A percentile compares a stretch with the other conserved stretches of the same genome.
Evolutionary conservation across 2,888 invertebrate genomes (phyloP).

Genomic region (Loripinus fragilis): DNA sequence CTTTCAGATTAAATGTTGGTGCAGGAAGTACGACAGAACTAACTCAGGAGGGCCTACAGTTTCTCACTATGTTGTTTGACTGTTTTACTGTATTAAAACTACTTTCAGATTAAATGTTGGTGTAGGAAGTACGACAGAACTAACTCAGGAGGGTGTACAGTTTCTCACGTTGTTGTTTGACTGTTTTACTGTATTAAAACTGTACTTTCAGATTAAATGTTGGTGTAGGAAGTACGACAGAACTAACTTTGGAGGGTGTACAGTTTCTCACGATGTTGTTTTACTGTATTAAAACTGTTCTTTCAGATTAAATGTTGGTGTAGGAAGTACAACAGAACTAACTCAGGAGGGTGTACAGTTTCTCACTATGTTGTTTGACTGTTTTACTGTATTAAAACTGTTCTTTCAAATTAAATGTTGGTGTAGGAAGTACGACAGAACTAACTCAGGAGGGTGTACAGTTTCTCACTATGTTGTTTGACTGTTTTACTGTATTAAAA

Average conservation of each 20-base stretch:
- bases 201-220: constrained; percentile 86
- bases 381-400: not conserved
- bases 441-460: constrained; percentile 97
- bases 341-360: constrained; percentile 98
- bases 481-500: too few species aligned
- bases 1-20: constrained; percentile 88
- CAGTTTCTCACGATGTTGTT: too few species aligned
- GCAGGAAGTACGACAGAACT: constrained; percentile 96
- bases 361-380: too few species aligned
- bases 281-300: not conserved
- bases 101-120: constrained; percentile 88
- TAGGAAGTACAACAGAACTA: constrained; percentile 96
- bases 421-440: constrained; percentile 96
- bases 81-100: too few species aligned
- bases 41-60: constrained; percentile 97
- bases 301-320: constrained; percentile 88
- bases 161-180: too few species aligned
- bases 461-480: too few species aligned
- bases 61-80: too few species aligned
- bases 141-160: constrained; percentile 97
- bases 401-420: constrained; percentile 87
- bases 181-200: too few species aligned
- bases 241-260: constrained; percentile 96
- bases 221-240: constrained; percentile 95
- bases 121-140: constrained; percentile 95